Conservation (phyloP, 2,113 vertebrate species). For the Actenoides hombroni region DNA sequence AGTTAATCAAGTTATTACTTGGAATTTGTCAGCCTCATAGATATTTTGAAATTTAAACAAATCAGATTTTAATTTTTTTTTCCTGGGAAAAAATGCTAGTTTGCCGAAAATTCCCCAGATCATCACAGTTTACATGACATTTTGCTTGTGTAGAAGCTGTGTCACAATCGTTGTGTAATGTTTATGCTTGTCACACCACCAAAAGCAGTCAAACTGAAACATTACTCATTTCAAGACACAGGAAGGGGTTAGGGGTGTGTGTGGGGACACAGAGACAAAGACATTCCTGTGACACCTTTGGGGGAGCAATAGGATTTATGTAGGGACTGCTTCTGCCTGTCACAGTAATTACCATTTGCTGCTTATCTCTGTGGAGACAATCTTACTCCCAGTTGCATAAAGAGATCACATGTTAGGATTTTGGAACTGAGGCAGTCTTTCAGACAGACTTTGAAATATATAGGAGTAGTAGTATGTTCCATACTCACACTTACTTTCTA, state of each 20-base stretch:
- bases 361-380: background rate
- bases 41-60: background rate
- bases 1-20: background rate
- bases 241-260: background rate
- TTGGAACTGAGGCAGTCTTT: background rate
- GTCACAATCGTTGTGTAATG: background rate
- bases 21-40: background rate
- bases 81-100: accelerated
- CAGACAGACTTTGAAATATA: background rate
- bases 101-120: background rate
- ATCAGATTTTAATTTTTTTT: background rate
- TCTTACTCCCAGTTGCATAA: background rate
- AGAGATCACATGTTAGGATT: background rate
- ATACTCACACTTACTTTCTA: background rate
- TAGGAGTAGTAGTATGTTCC: background rate
- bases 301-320: background rate
- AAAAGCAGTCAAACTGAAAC: background rate
- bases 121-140: background rate
- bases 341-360: background rate
- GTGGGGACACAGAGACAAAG: background rate
- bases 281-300: background rate
- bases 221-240: background rate
- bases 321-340: background rate
- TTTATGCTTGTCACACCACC: background rate
- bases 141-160: background rate